A percentile compares a stretch with the other conserved stretches of the same genome.
These are phyloP conservation scores for Agapornis canus DNA, from an alignment of 2,797 vertebrate species.

Conservation along the genomic window DNA sequence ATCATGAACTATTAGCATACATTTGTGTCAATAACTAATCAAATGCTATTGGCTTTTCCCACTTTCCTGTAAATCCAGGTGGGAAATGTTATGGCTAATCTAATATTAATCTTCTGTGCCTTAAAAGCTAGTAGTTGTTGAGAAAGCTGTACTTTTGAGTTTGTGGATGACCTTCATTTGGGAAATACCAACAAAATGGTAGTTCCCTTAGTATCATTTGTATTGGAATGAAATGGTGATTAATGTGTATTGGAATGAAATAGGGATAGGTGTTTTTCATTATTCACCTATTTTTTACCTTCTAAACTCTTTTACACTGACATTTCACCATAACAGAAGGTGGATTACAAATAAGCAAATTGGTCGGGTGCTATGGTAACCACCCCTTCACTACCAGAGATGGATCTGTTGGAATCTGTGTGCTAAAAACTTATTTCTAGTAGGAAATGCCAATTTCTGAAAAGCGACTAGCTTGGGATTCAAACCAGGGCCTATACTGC, in stretches of 20 bases:
- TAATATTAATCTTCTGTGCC: background rate
- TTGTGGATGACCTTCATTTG: background rate
- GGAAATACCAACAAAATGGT: background rate
- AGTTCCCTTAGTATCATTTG: background rate
- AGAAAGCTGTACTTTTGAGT: background rate
- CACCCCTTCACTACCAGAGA: background rate
- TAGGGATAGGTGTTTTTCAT: background rate
- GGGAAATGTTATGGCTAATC: background rate
- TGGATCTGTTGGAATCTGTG: background rate
- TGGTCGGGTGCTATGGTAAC: background rate
- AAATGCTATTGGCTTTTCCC: background rate
- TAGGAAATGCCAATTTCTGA: background rate
- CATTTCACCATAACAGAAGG: background rate
- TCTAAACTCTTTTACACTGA: background rate
- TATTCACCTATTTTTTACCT: background rate
- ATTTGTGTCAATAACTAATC: background rate
- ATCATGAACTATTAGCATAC: background rate
- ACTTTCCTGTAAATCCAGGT: background rate
- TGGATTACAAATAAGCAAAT: background rate
- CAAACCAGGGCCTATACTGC: background rate
- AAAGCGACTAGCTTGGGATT: background rate
- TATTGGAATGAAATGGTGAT: background rate
- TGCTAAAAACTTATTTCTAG: background rate
- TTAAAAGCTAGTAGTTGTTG: background rate
- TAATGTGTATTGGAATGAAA: background rate